phyloP scores from a whole-genome alignment of 2,797 vertebrate species.

The Eutrigla gurnardus region DNA sequence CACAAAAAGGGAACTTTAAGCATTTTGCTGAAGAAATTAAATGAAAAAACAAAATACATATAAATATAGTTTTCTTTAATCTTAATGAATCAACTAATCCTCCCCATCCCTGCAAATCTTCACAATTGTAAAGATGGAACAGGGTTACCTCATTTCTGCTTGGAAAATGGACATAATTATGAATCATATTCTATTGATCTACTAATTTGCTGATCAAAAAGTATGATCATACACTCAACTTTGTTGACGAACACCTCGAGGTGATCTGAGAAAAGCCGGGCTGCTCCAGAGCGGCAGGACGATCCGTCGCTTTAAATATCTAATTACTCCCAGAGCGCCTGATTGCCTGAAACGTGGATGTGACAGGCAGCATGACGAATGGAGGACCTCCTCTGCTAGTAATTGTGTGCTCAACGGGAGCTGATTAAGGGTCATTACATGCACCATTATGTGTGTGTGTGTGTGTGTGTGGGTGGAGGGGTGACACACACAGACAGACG shows the following conservation, averaged over 20 bases:
- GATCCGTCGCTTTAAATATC: constrained; percentile 21
- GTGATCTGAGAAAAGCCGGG: neutral
- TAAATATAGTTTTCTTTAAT: too few relatives aligned
- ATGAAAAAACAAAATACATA: too few relatives aligned
- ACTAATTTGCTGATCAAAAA: neutral
- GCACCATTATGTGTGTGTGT: neutral
- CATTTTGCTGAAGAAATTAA: too few relatives aligned
- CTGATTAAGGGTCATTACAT: constrained; percentile 66
- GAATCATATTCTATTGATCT: neutral
- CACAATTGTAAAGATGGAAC: too few relatives aligned
- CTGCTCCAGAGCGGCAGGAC: constrained; percentile 11
- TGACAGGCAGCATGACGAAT: constrained; percentile 57
- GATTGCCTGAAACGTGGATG: constrained; percentile 23
- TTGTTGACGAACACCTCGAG: constrained; percentile 10
- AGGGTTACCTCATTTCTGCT: too few relatives aligned
- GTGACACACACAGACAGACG: constrained; percentile 28
- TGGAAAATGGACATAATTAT: too few relatives aligned
- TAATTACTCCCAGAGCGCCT: constrained; percentile 44
- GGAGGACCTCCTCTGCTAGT: constrained; percentile 47
- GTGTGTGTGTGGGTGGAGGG: constrained; percentile 15
- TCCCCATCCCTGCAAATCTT: too few relatives aligned
- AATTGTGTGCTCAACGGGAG: constrained; percentile 67
- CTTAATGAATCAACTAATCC: too few relatives aligned
- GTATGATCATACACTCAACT: neutral
- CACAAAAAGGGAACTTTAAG: too few relatives aligned